Base-by-base conservation (phyloP, 2,797 vertebrate species). In the Micromesistius poutassou region DNA sequence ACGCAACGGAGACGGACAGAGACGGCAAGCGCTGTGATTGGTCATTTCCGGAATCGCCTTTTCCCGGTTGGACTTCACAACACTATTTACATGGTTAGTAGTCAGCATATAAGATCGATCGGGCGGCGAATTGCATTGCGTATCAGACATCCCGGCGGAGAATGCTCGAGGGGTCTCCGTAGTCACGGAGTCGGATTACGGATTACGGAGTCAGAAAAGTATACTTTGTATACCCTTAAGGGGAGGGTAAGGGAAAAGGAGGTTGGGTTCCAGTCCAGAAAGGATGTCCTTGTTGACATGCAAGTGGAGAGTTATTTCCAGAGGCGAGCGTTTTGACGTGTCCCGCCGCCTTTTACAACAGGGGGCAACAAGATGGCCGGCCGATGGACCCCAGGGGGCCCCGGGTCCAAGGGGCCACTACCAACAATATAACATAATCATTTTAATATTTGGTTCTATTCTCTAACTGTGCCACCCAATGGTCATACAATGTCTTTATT, bases 281-380 rank as follows among this genome's bases (percentile, higher is more conserved):
- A 90, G 89, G 87, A 90, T 90, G 90, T 91, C 89, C 91, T 89
- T 89, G 86, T 91, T 91, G 90, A 90, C 89, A 84, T 79, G 81
- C 77, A 86, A 78, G 83, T 78, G 86, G 91, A 85, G 86, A 80
- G 70, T 83, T 88, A 86, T 86, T 92, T 90, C 87, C 87, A 62
- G 28, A 81, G 77, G 46, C 46, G 81, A 73, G 22, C 30, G 22
- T 25, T 25, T 25, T 22, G 75, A 76, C 74, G 75, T 77, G 72
- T 82, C 70, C 74, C 55, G 1, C 74, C 55, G 1, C 78, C 81
- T 84, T 81, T 85, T 83, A 76, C 76, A 78, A 70, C 22, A 30
- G 75, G 79, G 82, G 74, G 30, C 73, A 86, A 72, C 73, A 74
- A 30, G 68, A 5, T 6, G 1, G 75, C 66, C 42, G 0, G 62